Evolutionary conservation across 2,113 vertebrate species (phyloP).

Genomic region (Ptilorrhoa leucosticta): DNA sequence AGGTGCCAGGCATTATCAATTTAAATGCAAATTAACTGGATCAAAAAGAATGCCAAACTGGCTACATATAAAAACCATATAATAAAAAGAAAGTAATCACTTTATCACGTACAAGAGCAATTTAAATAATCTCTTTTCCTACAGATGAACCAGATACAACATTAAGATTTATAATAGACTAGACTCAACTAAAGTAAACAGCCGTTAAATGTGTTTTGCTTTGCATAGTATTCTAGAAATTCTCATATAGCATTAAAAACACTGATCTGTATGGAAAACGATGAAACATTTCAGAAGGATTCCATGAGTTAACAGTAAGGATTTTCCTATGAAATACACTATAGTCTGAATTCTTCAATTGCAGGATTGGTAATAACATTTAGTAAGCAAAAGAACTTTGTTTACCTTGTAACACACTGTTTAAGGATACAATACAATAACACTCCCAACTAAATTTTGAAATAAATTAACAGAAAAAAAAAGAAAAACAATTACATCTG

Average conservation of each 20-base stretch:
- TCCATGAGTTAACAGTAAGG: not conserved
- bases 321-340: not conserved
- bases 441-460: not conserved
- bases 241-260: not conserved
- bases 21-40: conserved; percentile 58
- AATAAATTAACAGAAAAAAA: not conserved
- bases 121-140: conserved; percentile 43
- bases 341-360: not conserved
- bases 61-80: not conserved
- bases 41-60: not conserved
- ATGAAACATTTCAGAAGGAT: not conserved
- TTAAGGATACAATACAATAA: not conserved
- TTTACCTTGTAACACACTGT: not conserved
- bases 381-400: not conserved
- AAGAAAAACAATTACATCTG: not conserved
- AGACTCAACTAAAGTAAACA: conserved; percentile 17
- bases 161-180: conserved; percentile 11
- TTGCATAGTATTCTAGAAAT: not conserved
- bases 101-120: not conserved
- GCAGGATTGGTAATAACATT: rapidly evolving
- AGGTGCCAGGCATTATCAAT: not conserved
- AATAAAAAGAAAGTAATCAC: not conserved
- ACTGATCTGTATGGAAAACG: not conserved
- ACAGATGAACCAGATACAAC: not conserved
- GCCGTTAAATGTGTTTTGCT: not conserved